phyloP scores from a whole-genome alignment of 2,113 vertebrate genomes.

The Phalacrocorax pelagicus region DNA sequence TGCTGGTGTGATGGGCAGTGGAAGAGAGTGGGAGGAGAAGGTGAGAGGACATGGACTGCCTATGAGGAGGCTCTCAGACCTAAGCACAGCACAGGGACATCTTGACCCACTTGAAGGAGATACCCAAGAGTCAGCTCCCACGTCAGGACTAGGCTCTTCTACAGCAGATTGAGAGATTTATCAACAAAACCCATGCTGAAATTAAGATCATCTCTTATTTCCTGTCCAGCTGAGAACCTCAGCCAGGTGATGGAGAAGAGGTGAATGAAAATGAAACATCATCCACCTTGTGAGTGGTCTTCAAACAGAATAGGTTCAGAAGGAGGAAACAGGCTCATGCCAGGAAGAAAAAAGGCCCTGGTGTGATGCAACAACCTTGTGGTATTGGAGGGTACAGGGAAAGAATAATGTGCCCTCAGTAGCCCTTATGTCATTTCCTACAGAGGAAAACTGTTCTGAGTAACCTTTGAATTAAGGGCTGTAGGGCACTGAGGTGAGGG shows the following conservation, averaged over 20 bases:
- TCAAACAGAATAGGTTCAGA: neutral
- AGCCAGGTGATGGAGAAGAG: neutral
- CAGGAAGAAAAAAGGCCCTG: neutral
- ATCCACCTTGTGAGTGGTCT: neutral
- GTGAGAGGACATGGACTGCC: neutral
- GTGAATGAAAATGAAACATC: neutral
- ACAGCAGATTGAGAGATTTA: neutral
- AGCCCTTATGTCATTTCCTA: neutral
- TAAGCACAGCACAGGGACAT: neutral
- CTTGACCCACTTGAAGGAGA: neutral
- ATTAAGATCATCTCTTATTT: neutral
- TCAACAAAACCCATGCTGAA: neutral
- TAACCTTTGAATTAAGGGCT: neutral
- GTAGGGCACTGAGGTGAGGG: neutral
- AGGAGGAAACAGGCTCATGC: neutral
- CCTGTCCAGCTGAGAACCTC: neutral
- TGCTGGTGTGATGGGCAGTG: neutral
- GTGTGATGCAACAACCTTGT: neutral
- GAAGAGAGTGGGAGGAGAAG: neutral
- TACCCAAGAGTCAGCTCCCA: neutral
- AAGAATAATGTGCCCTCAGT: neutral
- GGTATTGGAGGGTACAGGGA: neutral
- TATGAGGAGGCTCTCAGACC: neutral
- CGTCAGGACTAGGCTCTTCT: neutral
- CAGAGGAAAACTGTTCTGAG: neutral